Percentiles rank a stretch among this genome's conserved stretches.
These are phyloP conservation scores for Pangasius larnaudii DNA, from an alignment of 2,797 vertebrate genomes.

Conservation along the genomic window DNA sequence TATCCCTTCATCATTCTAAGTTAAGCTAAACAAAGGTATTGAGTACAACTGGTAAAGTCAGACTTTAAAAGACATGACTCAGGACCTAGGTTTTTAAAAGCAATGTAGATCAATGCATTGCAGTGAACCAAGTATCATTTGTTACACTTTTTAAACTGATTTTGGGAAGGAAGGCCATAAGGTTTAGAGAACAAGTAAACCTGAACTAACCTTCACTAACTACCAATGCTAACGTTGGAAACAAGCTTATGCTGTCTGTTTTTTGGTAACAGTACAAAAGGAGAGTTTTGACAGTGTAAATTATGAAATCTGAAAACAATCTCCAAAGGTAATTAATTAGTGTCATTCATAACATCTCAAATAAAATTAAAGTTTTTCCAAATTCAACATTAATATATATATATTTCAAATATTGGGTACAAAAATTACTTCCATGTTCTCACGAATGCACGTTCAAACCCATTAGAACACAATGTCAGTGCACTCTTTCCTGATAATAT, in stretches of 20 bases:
- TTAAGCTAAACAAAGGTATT: neutral
- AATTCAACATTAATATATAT: neutral
- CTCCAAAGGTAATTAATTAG: conserved; percentile 7
- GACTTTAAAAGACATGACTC: neutral
- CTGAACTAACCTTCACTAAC: neutral
- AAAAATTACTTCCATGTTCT: neutral
- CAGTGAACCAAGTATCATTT: neutral
- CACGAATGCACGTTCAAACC: neutral
- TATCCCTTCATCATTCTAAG: neutral
- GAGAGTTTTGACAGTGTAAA: neutral
- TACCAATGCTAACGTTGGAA: neutral
- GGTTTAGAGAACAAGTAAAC: neutral
- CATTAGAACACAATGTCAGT: neutral
- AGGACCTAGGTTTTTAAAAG: neutral
- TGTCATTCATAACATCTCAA: neutral
- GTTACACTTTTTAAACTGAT: neutral
- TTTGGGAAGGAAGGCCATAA: neutral
- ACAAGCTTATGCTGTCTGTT: neutral
- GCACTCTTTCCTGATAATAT: neutral
- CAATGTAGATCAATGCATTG: neutral
- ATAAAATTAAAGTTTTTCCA: neutral
- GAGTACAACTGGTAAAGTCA: neutral
- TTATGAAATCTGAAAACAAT: neutral
- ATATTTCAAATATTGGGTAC: neutral
- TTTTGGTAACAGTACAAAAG: neutral